Conservation (phyloP, 2,888 invertebrate species). For the Parascotia fuliginaria region DNA sequence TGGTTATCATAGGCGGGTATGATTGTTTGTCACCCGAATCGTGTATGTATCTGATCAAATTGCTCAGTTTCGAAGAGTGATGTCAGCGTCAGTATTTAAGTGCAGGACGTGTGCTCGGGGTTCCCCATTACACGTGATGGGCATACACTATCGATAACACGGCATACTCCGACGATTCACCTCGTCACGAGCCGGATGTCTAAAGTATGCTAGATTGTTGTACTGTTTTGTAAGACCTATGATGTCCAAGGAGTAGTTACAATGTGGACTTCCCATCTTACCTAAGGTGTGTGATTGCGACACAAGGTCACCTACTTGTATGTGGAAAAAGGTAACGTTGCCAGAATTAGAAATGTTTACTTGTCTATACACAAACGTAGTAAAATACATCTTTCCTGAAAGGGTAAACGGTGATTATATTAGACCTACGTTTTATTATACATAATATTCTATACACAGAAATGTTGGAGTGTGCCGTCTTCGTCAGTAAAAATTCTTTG, state of each 20-base stretch:
- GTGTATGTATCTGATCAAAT: constrained; percentile 46
- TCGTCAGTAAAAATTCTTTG: no score
- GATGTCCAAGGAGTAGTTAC: constrained; percentile 12
- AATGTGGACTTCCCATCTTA: constrained; percentile 37
- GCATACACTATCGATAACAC: constrained; percentile 50
- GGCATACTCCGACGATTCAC: constrained; percentile 29
- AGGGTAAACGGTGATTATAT: no score
- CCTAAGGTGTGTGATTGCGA: constrained; percentile 19
- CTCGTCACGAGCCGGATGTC: constrained; percentile 57
- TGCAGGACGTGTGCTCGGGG: constrained; percentile 65
- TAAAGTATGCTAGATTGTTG: constrained; percentile 26
- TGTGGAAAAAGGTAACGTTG: constrained; percentile 17
- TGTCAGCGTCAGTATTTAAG: constrained; percentile 69
- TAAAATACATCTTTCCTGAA: constrained; percentile 12
- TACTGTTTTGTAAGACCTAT: constrained; percentile 3
- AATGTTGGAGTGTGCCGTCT: no score
- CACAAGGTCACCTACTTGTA: constrained; percentile 37
- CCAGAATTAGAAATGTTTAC: constrained; percentile 25
- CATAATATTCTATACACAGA: no score
- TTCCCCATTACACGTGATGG: constrained; percentile 72
- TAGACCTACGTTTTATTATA: no score
- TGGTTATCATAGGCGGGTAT: no score
- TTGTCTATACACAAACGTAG: neutral
- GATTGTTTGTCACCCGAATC: no score
- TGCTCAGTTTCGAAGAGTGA: constrained; percentile 58